phyloP scores from a whole-genome alignment of 2,797 vertebrate genomes.

The Megalops cyprinoides region DNA sequence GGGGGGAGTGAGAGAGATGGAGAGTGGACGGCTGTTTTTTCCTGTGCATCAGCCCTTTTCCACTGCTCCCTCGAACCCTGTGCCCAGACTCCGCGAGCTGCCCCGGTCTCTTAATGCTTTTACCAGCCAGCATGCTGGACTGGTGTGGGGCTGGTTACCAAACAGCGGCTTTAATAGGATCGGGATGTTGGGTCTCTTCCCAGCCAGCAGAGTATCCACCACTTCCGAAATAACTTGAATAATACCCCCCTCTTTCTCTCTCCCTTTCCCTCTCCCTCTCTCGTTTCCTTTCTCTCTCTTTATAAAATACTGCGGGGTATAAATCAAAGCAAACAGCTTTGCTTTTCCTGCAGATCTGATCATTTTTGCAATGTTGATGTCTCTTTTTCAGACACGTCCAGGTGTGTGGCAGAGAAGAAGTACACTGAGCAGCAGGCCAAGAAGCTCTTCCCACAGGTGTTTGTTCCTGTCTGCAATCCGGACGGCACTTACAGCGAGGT shows the following conservation, averaged over 20 bases:
- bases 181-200: constrained; percentile 69
- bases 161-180: constrained; percentile 59
- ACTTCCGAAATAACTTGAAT: constrained; percentile 71
- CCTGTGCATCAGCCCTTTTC: constrained; percentile 72
- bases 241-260: constrained; percentile 49
- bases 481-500: constrained; percentile 98
- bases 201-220: constrained; percentile 66
- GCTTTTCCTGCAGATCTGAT: constrained; percentile 16
- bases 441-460: constrained; percentile 92
- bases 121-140: constrained; percentile 65
- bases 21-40: constrained; percentile 45
- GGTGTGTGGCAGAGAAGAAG: constrained; percentile 96
- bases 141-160: constrained; percentile 46
- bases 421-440: constrained; percentile 97
- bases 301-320: not conserved
- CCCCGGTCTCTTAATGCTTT: constrained; percentile 67
- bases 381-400: constrained; percentile 84
- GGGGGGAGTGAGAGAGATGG: constrained; percentile 17
- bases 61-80: constrained; percentile 68
- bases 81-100: constrained; percentile 59
- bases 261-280: constrained; percentile 38
- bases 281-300: constrained; percentile 36
- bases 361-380: not conserved
- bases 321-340: not conserved
- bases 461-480: constrained; percentile 93